Evolutionary conservation across 1,140 invertebrate genomes (phyloP), one percentile per base, ranked within the genome.

Genomic region (Drosophila sechellia): DNA sequence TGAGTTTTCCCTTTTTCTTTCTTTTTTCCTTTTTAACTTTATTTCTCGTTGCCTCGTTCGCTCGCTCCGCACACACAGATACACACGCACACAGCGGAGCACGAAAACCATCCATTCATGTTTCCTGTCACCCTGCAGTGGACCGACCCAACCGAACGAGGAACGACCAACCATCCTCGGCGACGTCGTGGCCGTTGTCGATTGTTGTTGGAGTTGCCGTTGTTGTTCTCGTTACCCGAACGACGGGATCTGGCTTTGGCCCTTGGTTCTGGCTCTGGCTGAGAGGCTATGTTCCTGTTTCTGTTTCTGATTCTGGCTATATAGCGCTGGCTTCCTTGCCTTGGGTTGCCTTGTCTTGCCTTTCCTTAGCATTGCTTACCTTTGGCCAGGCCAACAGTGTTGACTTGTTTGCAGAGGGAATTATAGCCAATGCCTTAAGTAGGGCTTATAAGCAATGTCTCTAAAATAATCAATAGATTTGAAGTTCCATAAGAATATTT

Each of bases 31-130:
- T 52, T 74, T 77, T 49, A 71, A 74, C 61, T 56, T 72, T 80
- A 66, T 87, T 83, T 72, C 70, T 77, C 48, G 72, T 56, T 77
- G 49, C 54, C 49, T 43, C 56, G 56, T 61, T 74, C 71, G 69
- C 25, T 72, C 57, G 66, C 65, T 56, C 69, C 48, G 42, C 48
- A 50, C 76, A 65, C 54, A 60, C 50, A 60, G 61, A 81, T 45
- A 68, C 46, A 61, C 58, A 56, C 54, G 57, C 57, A 50, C 56
- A 59, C 56, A 34, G 49, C 69, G 59, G 57, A 60, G 68, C 60
- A 89, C 58, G 59, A 83, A 87, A 89, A 87, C 79, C 84, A 87
- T 87, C 80, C 84, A 87, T 87, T 87, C 84, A 87, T 87, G 84
- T 87, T 87, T 89, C 84, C 84, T 87, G 84, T 87, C 84, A 89